Evolutionary conservation across 2,113 vertebrate genomes (phyloP), one percentile per base, ranked within the genome.

Genomic region (Zosterops lateralis): DNA sequence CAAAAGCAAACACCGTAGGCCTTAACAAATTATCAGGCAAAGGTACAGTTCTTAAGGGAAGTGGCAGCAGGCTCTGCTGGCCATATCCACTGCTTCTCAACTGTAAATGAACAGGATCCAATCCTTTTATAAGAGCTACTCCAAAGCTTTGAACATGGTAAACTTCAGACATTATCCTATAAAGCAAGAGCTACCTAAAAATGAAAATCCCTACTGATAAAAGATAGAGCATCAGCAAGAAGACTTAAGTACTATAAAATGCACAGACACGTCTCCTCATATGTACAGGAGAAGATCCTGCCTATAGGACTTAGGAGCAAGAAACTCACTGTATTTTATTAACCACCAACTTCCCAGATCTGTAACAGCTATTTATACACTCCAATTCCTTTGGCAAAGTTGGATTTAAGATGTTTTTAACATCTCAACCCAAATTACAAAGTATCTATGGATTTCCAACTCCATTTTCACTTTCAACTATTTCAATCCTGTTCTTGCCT

Each of bases 391-490:
- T 60, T 71, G 51, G 68, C 47, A 91, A 48, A 7, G 11, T 13
- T 47, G 20, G 34, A 24, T 90, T 31, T 42, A 68, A 73, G 50
- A 38, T 47, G 42, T 45, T 91, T 76, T 87, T 54, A 79, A 82
- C 85, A 82, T 62, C 67, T 83, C 54, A 87, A 24, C 67, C 50
- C 51, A 73, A 87, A 66, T 60, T 74, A 83, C 78, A 89, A 66
- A 74, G 17, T 47, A 89, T 47, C 80, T 68, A 22, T 24, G 50
- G 57, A 91, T 73, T 95, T 82, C 54, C 58, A 89, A 56, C 25
- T 42, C 62, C 64, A 48, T 96, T 96, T 90, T 92, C 56, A 64
- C 51, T 96, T 96, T 68, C 67, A 95, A 18, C 48, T 83, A 73
- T 51, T 87, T 75, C 22, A 78, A n/a, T 79, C 75, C 73, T 66